phyloP scores from a whole-genome alignment of 2,113 vertebrate species.

The Hippocampus mohnikei region DNA sequence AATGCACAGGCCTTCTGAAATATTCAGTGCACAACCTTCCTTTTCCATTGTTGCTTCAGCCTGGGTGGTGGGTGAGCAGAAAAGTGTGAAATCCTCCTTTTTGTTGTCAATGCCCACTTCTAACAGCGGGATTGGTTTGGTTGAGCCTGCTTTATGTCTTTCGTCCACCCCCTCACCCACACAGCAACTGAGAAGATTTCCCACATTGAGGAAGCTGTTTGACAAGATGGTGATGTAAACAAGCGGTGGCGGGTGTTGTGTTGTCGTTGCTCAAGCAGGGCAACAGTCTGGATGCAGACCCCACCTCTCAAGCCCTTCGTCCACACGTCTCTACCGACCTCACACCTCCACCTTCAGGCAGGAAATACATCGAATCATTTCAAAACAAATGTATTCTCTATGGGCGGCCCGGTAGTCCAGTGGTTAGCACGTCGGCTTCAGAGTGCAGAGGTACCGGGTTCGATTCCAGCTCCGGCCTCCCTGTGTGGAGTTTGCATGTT shows the following conservation, averaged over 20 bases:
- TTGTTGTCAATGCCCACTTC: not conserved
- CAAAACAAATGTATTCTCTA: no score
- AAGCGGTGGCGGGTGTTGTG: not conserved
- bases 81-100: not conserved
- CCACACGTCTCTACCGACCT: no score
- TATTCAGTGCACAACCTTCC: constrained; percentile 27
- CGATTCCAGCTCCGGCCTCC: no score
- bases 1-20: constrained; percentile 50
- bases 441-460: no score
- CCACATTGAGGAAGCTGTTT: not conserved
- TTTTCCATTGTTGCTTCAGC: not conserved
- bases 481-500: no score
- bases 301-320: no score
- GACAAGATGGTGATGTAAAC: not conserved
- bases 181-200: constrained; percentile 1
- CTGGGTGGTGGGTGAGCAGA: not conserved
- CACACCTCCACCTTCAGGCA: no score
- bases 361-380: no score
- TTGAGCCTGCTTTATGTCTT: not conserved
- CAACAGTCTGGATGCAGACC: no score
- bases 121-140: not conserved
- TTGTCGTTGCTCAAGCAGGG: not conserved
- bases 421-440: no score
- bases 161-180: not conserved
- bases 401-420: no score